Base-by-base conservation (phyloP, 2,797 vertebrate genomes). In the Esox lucius region DNA sequence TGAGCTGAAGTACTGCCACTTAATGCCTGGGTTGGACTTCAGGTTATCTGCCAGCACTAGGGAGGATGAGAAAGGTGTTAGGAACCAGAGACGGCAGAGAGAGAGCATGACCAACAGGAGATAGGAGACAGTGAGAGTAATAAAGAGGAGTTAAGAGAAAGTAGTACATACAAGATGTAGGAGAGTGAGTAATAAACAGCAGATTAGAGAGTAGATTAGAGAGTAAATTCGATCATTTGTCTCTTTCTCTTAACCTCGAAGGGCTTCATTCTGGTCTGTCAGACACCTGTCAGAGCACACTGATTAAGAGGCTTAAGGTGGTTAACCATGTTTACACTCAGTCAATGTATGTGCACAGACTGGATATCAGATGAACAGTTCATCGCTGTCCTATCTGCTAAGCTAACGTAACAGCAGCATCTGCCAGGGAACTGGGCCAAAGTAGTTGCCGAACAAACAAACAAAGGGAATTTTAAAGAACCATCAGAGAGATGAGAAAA, bases 1-100 rank as follows among this genome's bases (percentile, higher is more conserved):
- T 0, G 97, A 99, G 91, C 98, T 99, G 93, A 99, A 99, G 91
- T 98, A 99, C 77, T 99, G 98, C 98, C 98, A 99, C 81, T 99
- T 99, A 82, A 99, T 98, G 5, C 98, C 97, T 0, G 97, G 97
- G 91, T 99, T 99, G 33, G 97, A 98, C 91, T 99, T 99, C 86
- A 99, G 94, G 91, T 99, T 99, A 90, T 99, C 97, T 66, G 97
- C 98, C 84, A 99, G 92, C 81, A 99, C 98, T 99, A 72, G 66
- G 35, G 71, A 51, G 61, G 2, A 76, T 49, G 19, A 4, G 49
- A 26, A 35, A 49, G 61, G 35, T 2, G 2, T 56, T 56, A 53
- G 51, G 56, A 39, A 39, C 35, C 35, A 35, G 71, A 5, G 15
- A 5, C 49, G 59, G 1, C 73, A 49, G 24, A 7, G 46, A 24